These are phyloP conservation scores for Drosophila nasuta DNA, from an alignment of 1,140 invertebrate species.

Conservation along the genomic window DNA sequence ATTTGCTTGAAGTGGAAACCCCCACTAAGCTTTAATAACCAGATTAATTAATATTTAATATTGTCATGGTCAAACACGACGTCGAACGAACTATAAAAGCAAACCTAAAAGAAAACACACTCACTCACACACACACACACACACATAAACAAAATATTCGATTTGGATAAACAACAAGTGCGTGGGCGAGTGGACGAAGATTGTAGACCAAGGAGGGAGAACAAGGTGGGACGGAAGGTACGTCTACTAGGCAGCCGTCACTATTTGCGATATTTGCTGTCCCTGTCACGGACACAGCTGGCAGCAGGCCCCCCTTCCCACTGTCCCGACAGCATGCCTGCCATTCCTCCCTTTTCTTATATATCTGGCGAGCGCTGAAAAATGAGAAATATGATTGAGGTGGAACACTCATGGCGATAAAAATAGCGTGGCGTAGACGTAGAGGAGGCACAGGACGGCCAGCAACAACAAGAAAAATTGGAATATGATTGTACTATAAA, in stretches of 20 bases:
- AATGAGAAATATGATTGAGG: constrained; percentile 82
- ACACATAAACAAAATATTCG: constrained; percentile 18
- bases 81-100: constrained; percentile 59
- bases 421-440: constrained; percentile 60
- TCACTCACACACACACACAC: constrained; percentile 8
- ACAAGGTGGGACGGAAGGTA: not conserved
- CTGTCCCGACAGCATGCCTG: not conserved
- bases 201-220: constrained; percentile 40
- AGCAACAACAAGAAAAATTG: constrained; percentile 55
- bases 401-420: constrained; percentile 71
- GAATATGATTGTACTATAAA: constrained; percentile 73
- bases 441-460: constrained; percentile 15
- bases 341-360: constrained; percentile 23
- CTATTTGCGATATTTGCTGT: constrained; percentile 12
- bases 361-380: constrained; percentile 58
- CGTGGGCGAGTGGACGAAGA: constrained; percentile 49
- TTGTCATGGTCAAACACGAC: constrained; percentile 75
- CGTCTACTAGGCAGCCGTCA: not conserved
- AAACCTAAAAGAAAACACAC: constrained; percentile 37
- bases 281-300: constrained; percentile 39
- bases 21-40: constrained; percentile 59
- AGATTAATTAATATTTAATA: constrained; percentile 83
- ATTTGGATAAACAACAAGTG: constrained; percentile 59
- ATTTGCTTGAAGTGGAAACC: constrained; percentile 40
- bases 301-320: not conserved